phyloP scores from a whole-genome alignment of 2,888 invertebrate genomes.

The Venusia cambrica region DNA sequence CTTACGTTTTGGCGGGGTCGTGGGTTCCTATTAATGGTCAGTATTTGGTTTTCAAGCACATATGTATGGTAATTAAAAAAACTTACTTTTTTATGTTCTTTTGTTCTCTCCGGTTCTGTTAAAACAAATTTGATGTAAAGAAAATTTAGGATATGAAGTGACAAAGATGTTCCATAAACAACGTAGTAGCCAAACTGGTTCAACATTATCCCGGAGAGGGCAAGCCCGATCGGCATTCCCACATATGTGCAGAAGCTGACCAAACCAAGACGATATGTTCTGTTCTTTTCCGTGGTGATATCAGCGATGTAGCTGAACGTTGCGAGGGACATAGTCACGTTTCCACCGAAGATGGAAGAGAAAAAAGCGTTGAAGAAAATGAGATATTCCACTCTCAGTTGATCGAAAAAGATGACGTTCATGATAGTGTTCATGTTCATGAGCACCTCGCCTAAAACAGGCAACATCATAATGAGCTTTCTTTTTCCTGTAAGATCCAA shows the following conservation, averaged over 20 bases:
- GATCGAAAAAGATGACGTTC: slow-evolving; percentile 86
- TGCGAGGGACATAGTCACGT: slow-evolving; percentile 31
- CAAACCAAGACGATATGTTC: slow-evolving; percentile 40
- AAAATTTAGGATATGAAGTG: slow-evolving; percentile 31
- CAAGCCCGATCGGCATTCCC: slow-evolving; percentile 37
- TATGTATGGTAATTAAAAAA: too few species aligned
- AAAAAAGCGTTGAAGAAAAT: slow-evolving; percentile 36
- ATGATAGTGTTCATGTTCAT: slow-evolving; percentile 85
- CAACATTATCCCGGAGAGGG: slow-evolving; percentile 36
- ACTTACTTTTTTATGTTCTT: slow-evolving; percentile 36
- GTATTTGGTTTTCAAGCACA: too few species aligned
- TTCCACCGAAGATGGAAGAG: slow-evolving; percentile 34
- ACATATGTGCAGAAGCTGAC: slow-evolving; percentile 38
- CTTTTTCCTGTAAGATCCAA: slow-evolving; percentile 81
- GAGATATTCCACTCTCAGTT: slow-evolving; percentile 84
- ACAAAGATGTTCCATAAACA: slow-evolving; percentile 31
- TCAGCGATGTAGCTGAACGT: slow-evolving; percentile 37
- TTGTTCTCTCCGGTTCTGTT: slow-evolving; percentile 31
- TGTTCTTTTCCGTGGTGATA: slow-evolving; percentile 34
- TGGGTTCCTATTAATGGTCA: too few species aligned
- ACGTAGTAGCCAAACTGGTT: slow-evolving; percentile 36
- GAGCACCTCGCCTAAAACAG: slow-evolving; percentile 86
- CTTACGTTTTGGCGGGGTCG: too few species aligned
- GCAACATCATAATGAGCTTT: slow-evolving; percentile 86
- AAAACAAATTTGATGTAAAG: slow-evolving; percentile 31